Conservation (phyloP, 2,113 vertebrate genomes). For the Neolamprologus tretocephalus region DNA sequence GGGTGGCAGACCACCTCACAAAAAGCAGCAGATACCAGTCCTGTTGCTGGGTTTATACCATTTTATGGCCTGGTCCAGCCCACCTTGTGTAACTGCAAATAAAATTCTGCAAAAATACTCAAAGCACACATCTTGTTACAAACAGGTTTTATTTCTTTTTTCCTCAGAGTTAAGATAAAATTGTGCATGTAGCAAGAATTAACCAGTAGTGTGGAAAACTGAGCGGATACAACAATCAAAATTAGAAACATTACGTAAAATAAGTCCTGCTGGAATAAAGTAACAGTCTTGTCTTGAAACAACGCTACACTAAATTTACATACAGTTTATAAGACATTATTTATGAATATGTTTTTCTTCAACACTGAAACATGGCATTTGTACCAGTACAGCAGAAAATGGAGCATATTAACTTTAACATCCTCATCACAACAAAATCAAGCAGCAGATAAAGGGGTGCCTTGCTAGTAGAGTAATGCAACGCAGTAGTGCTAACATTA, state of each 20-base stretch:
- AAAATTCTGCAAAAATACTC: neutral
- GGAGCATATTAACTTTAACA: neutral
- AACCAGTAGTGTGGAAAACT: neutral
- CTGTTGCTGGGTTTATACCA: neutral
- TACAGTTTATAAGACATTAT: conserved; percentile 9
- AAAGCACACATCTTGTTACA: neutral
- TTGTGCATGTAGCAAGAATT: neutral
- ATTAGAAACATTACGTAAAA: conserved; percentile 1
- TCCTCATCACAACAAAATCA: neutral
- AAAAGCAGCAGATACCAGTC: neutral
- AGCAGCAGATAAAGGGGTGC: neutral
- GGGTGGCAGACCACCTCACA: neutral
- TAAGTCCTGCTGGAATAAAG: neutral
- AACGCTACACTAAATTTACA: neutral
- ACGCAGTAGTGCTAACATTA: neutral
- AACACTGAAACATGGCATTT: neutral
- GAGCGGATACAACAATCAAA: neutral
- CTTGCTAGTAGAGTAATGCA: neutral
- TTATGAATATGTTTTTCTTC: conserved; percentile 3
- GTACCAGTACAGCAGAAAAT: neutral
- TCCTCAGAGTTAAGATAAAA: neutral
- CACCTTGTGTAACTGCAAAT: neutral
- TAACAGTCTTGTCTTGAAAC: conserved; percentile 5
- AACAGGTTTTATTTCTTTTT: conserved; percentile 53
- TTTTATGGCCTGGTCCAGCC: neutral